Percentiles rank a stretch among this genome's conserved stretches.
Conservation (phyloP, 2,888 invertebrate genomes). For the Drosophila borborema region DNA sequence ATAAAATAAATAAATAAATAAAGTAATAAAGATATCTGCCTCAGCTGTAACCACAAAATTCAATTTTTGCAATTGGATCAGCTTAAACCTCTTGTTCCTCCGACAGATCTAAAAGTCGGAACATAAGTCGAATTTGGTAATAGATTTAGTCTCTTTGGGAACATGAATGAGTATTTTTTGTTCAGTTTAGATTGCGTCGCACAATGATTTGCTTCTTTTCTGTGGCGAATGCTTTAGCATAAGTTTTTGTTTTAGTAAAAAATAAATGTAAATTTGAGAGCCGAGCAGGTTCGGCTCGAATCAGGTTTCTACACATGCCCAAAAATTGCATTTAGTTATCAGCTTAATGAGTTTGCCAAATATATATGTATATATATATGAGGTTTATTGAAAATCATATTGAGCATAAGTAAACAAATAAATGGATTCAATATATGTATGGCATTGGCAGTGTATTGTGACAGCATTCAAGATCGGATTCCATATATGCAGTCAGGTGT, state of each 20-base stretch:
- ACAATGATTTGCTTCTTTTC: conserved; percentile 9
- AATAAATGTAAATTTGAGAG: conserved; percentile 1
- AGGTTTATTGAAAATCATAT: not conserved
- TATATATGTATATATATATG: not conserved
- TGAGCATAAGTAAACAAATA: not conserved
- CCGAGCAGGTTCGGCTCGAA: not conserved
- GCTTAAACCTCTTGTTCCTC: not conserved
- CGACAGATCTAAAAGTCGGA: not conserved
- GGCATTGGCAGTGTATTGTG: conserved; percentile 42
- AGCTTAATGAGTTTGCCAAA: conserved; percentile 1
- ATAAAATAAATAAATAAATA: no score
- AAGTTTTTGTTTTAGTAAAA: not conserved
- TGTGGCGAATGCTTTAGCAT: not conserved
- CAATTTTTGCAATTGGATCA: not conserved
- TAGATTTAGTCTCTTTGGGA: not conserved
- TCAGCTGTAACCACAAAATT: not conserved
- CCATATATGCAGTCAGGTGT: conserved; percentile 23
- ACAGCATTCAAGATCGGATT: conserved; percentile 41
- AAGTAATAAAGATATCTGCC: no score
- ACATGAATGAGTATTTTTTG: not conserved
- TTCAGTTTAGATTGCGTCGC: not conserved
- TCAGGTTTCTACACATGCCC: not conserved
- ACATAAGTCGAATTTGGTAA: not conserved
- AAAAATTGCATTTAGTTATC: not conserved
- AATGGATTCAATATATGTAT: conserved; percentile 3